Base-by-base conservation (phyloP, 2,888 invertebrate genomes). In the Chalcosyrphus nemorum region DNA sequence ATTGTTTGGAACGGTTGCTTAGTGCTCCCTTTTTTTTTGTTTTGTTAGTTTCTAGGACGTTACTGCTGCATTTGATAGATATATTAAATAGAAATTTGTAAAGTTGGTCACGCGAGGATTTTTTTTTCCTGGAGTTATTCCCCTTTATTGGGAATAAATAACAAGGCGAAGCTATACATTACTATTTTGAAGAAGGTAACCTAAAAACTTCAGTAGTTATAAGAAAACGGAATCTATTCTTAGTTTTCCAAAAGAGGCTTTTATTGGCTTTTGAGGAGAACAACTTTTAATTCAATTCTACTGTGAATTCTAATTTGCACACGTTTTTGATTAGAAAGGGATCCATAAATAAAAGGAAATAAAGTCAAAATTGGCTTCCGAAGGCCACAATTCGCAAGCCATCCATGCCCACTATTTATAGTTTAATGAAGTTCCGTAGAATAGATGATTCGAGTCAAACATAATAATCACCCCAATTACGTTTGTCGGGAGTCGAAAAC, bases 1-100 rank as follows among this genome's bases (percentile, higher is more conserved):
- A 85, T 85, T 81, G 57, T 41, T 72, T 57, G 76, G 54, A 65
- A 43, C 24, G 66, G 85, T 85, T 85, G 81, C 81, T 71, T 75
- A 81, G 85, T 70, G 80, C 38, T 80, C 70, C 74, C 56, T 61
- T 5, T 43, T 59, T 78, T 66, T 41, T 61, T 5, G 35, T 59
- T 78, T 66, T 41, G 15, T 24, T 9, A 1, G 70, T 84, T 75
- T 80, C 63, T 80, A 80, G 80, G 84, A 75, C 65, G 17, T 57
- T 61, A 15, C 35, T 45, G 35, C 6, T 29, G 21, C 7, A 59
- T 13, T 27, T 6, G 3, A n/a, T 9, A 7, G 17, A n/a, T n/a
- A n/a, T n/a, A n/a, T n/a, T n/a, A n/a, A n/a, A n/a, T n/a, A n/a
- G n/a, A n/a, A n/a, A n/a, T 38, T 32, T 41, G 29, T 27, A 3